These are phyloP conservation scores for Synergus japonicus DNA, from an alignment of 2,888 invertebrate genomes.

Conservation along the genomic window DNA sequence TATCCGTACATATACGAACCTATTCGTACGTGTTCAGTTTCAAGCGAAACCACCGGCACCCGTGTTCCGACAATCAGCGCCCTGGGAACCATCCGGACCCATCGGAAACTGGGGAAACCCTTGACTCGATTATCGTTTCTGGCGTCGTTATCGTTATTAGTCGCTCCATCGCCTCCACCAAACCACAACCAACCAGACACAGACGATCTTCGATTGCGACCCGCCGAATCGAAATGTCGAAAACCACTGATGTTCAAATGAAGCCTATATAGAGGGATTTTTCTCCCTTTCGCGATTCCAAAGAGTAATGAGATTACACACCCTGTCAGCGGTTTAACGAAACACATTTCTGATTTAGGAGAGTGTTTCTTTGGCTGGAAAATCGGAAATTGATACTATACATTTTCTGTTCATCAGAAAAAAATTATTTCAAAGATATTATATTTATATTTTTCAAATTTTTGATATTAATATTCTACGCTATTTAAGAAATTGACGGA, in stretches of 20 bases:
- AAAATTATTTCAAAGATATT: background rate
- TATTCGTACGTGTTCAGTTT: conserved; percentile 43
- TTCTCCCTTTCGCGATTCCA: conserved; percentile 3
- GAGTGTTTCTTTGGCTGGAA: background rate
- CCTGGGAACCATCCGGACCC: conserved; percentile 60
- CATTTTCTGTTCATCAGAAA: background rate
- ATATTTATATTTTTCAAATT: too few relatives aligned
- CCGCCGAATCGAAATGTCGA: conserved; percentile 7
- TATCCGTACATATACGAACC: conserved; percentile 41
- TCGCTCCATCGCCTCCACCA: conserved; percentile 64
- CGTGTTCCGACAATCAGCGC: conserved; percentile 69
- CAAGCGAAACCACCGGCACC: conserved; percentile 55
- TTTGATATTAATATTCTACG: too few relatives aligned
- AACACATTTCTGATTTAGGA: background rate
- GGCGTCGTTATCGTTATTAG: conserved; percentile 71
- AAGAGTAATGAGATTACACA: background rate
- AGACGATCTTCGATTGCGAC: conserved; percentile 12
- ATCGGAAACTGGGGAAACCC: conserved; percentile 69
- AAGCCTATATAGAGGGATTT: background rate
- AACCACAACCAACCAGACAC: background rate
- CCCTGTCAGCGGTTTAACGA: conserved; percentile 4
- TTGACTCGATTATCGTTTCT: conserved; percentile 70
- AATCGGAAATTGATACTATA: background rate
- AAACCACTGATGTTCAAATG: conserved; percentile 4
- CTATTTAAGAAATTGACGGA: too few relatives aligned